Evolutionary conservation across 2,113 vertebrate species (phyloP).

Genomic region (Indicator maculatus): DNA sequence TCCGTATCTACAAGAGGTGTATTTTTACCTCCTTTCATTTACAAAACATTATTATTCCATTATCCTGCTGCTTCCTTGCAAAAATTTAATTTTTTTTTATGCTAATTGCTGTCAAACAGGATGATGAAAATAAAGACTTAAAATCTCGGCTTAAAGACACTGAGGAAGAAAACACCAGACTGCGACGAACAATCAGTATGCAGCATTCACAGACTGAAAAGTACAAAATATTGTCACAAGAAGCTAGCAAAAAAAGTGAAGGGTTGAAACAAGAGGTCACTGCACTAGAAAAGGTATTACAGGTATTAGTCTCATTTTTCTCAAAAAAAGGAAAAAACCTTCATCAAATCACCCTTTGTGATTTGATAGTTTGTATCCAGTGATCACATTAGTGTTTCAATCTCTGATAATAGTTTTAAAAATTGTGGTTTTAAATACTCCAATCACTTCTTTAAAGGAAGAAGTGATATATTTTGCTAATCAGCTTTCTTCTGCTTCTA

Average conservation of each 20-base stretch:
- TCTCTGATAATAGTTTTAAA: not conserved
- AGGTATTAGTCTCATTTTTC: not conserved
- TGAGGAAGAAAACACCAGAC: constrained; percentile 81
- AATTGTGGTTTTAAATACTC: not conserved
- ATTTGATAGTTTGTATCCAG: not conserved
- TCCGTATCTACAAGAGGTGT: not conserved
- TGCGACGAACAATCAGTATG: constrained; percentile 79
- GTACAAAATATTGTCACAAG: constrained; percentile 84
- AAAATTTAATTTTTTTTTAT: not conserved
- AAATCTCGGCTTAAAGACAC: constrained; percentile 80
- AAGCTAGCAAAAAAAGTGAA: constrained; percentile 81
- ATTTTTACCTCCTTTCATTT: not conserved
- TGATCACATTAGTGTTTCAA: not conserved
- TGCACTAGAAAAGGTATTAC: constrained; percentile 82
- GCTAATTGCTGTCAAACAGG: constrained; percentile 73
- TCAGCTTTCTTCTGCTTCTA: not conserved
- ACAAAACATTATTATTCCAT: not conserved
- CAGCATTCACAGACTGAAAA: constrained; percentile 89
- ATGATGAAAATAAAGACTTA: constrained; percentile 85
- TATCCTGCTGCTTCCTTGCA: not conserved
- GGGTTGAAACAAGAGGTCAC: constrained; percentile 83
- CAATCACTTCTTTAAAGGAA: not conserved
- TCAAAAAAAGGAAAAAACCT: not conserved
- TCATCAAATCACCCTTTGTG: not conserved
- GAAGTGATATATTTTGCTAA: not conserved